A percentile compares a stretch with the other conserved stretches of the same genome.
phyloP scores from a whole-genome alignment of 2,888 invertebrate genomes.

The Ecliptopera silaceata region DNA sequence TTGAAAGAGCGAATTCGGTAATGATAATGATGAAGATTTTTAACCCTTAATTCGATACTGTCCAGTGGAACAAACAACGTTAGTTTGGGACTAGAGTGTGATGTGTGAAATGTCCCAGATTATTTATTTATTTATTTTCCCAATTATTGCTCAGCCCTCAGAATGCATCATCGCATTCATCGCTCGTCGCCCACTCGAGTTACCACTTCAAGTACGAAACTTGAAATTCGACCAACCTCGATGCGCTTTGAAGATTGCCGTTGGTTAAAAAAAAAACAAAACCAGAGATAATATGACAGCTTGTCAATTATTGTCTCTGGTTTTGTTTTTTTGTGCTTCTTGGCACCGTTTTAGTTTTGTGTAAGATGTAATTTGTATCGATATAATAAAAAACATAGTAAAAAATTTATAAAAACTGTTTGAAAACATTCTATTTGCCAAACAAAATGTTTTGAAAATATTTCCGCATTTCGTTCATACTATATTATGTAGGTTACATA shows the following conservation, averaged over 20 bases:
- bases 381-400: background rate
- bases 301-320: constrained; percentile 18
- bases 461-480: too few relatives aligned
- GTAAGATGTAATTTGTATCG: background rate
- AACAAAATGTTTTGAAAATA: too few relatives aligned
- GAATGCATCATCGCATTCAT: constrained; percentile 4
- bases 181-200: constrained; percentile 13
- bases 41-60: too few relatives aligned
- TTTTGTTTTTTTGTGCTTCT: constrained; percentile 12
- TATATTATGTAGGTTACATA: background rate
- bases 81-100: too few relatives aligned
- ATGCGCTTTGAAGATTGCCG: constrained; percentile 15
- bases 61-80: too few relatives aligned
- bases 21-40: too few relatives aligned
- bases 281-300: constrained; percentile 15
- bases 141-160: constrained; percentile 7
- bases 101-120: too few relatives aligned
- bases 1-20: too few relatives aligned
- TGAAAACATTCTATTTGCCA: background rate
- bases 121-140: too few relatives aligned
- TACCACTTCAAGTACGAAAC: constrained; percentile 17
- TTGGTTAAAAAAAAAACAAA: constrained; percentile 12
- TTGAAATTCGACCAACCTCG: constrained; percentile 9
- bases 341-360: constrained; percentile 15
- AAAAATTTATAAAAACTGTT: background rate